A percentile compares a stretch with the other conserved stretches of the same genome.
These are phyloP conservation scores for Meandrina meandrites DNA, from an alignment of 92 coral and sea anemone species.

Conservation along the genomic window DNA sequence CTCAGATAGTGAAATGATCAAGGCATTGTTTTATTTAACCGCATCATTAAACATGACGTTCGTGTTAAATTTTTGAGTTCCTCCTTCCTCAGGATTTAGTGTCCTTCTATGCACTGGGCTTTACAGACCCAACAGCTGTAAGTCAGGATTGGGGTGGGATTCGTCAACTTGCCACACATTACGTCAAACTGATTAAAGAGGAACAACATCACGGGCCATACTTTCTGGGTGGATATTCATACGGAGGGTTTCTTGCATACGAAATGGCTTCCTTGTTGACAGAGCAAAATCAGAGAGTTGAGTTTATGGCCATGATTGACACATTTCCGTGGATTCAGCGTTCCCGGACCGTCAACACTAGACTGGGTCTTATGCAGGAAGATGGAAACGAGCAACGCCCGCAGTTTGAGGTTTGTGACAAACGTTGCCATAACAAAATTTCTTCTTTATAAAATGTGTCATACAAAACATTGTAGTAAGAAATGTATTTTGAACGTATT, in stretches of 20 bases:
- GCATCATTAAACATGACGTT: no score
- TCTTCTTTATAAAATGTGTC: no score
- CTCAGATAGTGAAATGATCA: no score
- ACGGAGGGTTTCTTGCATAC: slow-evolving; percentile 45
- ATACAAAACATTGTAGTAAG: no score
- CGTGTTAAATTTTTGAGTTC: no score
- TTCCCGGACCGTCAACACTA: not conserved
- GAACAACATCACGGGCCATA: slow-evolving; percentile 61
- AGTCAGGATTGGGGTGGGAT: slow-evolving; percentile 41
- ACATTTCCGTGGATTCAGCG: slow-evolving; percentile 26
- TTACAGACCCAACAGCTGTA: slow-evolving; percentile 27
- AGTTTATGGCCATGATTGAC: slow-evolving; percentile 33
- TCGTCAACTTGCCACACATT: slow-evolving; percentile 43
- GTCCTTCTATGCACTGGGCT: slow-evolving; percentile 58
- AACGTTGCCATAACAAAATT: not conserved
- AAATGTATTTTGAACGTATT: no score
- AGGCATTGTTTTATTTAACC: no score
- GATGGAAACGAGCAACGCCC: not conserved
- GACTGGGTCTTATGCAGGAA: slow-evolving; percentile 2
- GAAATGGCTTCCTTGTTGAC: slow-evolving; percentile 38
- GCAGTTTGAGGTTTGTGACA: slow-evolving; percentile 16
- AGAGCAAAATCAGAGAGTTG: slow-evolving; percentile 24
- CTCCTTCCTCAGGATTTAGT: slow-evolving; percentile 32
- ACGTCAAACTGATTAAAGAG: slow-evolving; percentile 44
- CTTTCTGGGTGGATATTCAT: slow-evolving; percentile 53